Evolutionary conservation across 1,140 invertebrate species (phyloP), one percentile per base, ranked within the genome.

Genomic region (Atta texana): DNA sequence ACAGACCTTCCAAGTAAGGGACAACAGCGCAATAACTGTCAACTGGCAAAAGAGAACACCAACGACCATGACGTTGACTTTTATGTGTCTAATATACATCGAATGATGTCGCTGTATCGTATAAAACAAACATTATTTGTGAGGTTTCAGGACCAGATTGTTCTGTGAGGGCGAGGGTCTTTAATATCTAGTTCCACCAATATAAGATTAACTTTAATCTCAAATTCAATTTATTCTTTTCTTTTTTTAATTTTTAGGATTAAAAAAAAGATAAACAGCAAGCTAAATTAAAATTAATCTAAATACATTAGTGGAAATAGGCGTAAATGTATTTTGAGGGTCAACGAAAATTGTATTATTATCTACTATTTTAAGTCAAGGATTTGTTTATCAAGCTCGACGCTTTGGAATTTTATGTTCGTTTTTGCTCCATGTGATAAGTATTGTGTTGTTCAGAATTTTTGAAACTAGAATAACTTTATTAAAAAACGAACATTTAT

Each of bases 21-120:
- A 44, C 49, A 55, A 84, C 74, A 53, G 24, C 18, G 74, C 51
- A 86, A 86, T 88, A 89, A 89, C 88, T 55, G 55, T 63, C 57
- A 44, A n/a, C 44, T 44, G 24, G 39, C 44, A 21, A 86, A 85
- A 28, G 24, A 34, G 55, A 14, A 84, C 57, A 24, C 28, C 69
- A 84, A 51, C 69, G 55, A 63, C 53, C 69, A 24, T 75, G 68
- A 74, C 80, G 53, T 44, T 49, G 69, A 75, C 80, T 84, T 78
- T 85, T 85, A 66, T 66, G 84, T 34, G 18, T 80, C 84, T 34
- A 78, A 66, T 51, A 14, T 66, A 76, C 63, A 64, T 39, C 31
- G 57, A 77, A 85, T 55, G 49, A 77, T 4, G 51, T 16, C 61
- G 72, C 72, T 6, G 24, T 55, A n/a, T 31, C 34, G 21, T 53